Evolutionary conservation across 2,113 vertebrate genomes (phyloP), one percentile per base, ranked within the genome.

Genomic region (Chascanopsetta lugubris): DNA sequence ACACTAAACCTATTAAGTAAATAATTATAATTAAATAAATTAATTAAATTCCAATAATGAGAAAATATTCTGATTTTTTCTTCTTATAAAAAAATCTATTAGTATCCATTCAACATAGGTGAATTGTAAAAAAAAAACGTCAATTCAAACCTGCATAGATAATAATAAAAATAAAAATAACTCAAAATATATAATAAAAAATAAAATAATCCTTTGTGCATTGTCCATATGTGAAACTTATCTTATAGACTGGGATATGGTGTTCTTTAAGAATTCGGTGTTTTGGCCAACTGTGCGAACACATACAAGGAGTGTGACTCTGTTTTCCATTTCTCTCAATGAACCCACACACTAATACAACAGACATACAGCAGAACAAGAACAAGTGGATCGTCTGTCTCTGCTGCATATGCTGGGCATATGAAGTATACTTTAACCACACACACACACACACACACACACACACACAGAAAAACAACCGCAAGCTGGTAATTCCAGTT

Each of bases 381-480:
- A 40, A 25, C 34, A 40, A 57, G 54, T 57, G 34, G 32, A 57
- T 25, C 4, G 21, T 57, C 54, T 57, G 54, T 18, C 22, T 24
- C 10, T 25, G 22, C 8, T 40, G 34, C 45, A 11, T 21, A 18
- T 45, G 43, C 18, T 21, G 43, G 8, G 20, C 49, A 51, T 27
- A 51, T 36, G 18, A 24, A 22, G 30, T 20, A 24, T 21, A 56
- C 32, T 55, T 24, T 8, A 13, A 15, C 30, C 53, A 38, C 18
- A 27, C 17, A 53, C 26, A 53, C 8, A 53, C 9, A 30, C 49
- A 53, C 21, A 47, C 6, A 57, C 7, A 38, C 5, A 57, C 13
- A 25, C 34, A 22, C 17, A 55, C 49, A 53, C 50, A 30, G 15
- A 32, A 21, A 25, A 6, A 57, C 21, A n/a, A 57, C 34, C 32